Conservation (phyloP, 2,888 invertebrate genomes). For the Euclidia mi region DNA sequence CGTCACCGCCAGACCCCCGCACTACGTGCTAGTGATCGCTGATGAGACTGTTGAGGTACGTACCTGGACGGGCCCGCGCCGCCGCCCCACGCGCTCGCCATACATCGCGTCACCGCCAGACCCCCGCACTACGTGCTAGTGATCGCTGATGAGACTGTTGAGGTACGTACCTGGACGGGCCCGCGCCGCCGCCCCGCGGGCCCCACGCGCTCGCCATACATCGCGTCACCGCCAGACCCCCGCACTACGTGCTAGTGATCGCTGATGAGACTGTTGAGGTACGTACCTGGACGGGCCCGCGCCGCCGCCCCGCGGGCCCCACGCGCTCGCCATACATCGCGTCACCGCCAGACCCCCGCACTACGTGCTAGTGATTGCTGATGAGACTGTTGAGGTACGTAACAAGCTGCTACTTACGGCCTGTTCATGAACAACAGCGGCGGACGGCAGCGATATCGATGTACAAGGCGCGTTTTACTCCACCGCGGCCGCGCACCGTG, state of each 20-base stretch:
- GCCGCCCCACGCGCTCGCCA: slow-evolving; percentile 11
- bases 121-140: slow-evolving; percentile 44
- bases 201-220: slow-evolving; percentile 3
- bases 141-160: slow-evolving; percentile 38
- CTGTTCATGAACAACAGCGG: too few species aligned
- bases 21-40: slow-evolving; percentile 42
- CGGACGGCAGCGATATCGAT: too few species aligned
- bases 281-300: too few species aligned
- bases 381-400: too few species aligned
- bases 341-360: too few species aligned
- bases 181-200: slow-evolving; percentile 18
- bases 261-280: slow-evolving; percentile 54
- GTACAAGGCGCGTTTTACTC: too few species aligned
- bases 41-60: slow-evolving; percentile 69
- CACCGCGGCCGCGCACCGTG: too few species aligned
- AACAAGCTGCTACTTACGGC: too few species aligned
- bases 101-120: slow-evolving; percentile 29
- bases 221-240: slow-evolving; percentile 32
- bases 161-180: slow-evolving; percentile 80
- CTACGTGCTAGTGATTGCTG: too few species aligned
- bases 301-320: too few species aligned
- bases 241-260: slow-evolving; percentile 46
- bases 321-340: too few species aligned
- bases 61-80: slow-evolving; percentile 69
- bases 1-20: slow-evolving; percentile 35